These are phyloP conservation scores for Henicopernis longicauda DNA, from an alignment of 2,113 vertebrate species.

Conservation along the genomic window DNA sequence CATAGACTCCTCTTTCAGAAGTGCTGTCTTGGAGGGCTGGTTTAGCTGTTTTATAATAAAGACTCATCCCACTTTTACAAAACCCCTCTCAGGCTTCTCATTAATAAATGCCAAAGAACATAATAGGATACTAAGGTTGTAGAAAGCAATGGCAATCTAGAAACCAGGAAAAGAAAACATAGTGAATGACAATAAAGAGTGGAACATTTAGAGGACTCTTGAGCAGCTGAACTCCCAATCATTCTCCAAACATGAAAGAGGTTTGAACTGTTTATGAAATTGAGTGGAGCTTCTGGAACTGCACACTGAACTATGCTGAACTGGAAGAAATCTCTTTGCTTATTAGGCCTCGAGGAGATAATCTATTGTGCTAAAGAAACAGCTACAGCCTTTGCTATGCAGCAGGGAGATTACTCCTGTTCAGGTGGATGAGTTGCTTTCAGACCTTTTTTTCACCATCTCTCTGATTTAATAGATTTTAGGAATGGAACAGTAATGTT, in stretches of 20 bases:
- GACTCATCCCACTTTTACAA: background rate
- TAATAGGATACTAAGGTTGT: background rate
- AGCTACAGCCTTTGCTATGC: background rate
- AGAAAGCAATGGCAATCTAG: background rate
- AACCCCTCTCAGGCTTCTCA: background rate
- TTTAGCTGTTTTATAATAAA: background rate
- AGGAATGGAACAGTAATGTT: background rate
- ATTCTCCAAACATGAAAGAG: background rate
- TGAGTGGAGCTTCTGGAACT: conserved; percentile 19
- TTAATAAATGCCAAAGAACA: background rate
- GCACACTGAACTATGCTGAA: background rate
- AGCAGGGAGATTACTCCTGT: background rate
- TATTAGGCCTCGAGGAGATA: background rate
- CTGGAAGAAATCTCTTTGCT: conserved; percentile 20
- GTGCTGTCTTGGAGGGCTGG: background rate
- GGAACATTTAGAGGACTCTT: background rate
- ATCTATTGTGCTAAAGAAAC: background rate
- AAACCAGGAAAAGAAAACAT: conserved; percentile 7
- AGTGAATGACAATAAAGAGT: background rate
- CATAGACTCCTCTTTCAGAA: background rate
- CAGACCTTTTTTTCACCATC: background rate
- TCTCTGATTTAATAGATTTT: background rate
- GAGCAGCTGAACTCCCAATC: background rate
- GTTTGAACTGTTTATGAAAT: conserved; percentile 13
- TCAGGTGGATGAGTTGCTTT: background rate